These are phyloP conservation scores for Elanoides forficatus DNA, from an alignment of 2,113 vertebrate genomes.

Conservation along the genomic window DNA sequence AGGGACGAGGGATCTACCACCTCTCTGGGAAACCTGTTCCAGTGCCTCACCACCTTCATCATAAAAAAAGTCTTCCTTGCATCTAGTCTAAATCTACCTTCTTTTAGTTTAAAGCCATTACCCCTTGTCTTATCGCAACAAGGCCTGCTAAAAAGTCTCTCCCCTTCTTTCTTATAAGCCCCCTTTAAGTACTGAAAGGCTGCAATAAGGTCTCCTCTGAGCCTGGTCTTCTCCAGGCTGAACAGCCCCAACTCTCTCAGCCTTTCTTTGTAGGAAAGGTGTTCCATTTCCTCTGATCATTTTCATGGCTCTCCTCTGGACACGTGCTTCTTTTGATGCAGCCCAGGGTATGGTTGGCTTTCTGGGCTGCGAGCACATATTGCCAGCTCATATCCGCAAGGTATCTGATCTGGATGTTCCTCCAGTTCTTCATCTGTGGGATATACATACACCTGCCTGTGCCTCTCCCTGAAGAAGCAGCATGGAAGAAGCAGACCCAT, in stretches of 20 bases:
- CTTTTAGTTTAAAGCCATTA: neutral
- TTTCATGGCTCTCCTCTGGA: neutral
- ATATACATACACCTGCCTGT: accelerated
- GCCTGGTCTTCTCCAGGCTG: neutral
- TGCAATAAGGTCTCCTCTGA: neutral
- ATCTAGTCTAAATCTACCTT: neutral
- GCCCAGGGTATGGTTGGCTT: neutral
- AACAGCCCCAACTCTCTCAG: neutral
- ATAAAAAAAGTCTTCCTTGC: neutral
- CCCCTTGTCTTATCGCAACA: neutral
- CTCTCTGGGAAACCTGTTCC: neutral
- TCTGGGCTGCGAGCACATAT: neutral
- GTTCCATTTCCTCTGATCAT: neutral
- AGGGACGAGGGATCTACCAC: neutral
- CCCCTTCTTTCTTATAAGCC: neutral
- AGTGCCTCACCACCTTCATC: neutral
- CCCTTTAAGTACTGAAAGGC: neutral
- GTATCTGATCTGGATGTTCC: neutral
- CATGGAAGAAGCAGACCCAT: neutral
- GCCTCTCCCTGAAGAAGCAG: neutral
- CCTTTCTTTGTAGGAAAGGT: neutral
- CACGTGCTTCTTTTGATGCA: neutral
- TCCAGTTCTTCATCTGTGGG: neutral
- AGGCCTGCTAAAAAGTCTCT: neutral
- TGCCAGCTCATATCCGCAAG: neutral